Conservation (phyloP, 2,797 vertebrate species). For the Champsocephalus esox region DNA sequence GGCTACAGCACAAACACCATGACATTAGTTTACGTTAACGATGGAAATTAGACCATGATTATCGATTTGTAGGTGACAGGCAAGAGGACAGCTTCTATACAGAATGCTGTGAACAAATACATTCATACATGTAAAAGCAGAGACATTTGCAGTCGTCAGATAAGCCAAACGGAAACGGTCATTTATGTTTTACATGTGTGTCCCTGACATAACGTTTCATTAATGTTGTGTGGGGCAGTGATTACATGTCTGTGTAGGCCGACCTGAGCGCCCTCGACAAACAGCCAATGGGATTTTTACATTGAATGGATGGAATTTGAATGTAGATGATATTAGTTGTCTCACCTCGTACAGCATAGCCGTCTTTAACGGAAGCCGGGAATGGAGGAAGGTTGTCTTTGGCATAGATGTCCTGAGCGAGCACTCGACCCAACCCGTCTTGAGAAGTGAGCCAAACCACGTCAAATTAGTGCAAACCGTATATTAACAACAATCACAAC, state of each 20-base stretch:
- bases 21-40: constrained; percentile 38
- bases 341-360: constrained; percentile 98
- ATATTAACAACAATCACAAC: background rate
- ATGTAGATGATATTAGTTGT: background rate
- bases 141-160: background rate
- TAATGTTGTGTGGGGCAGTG: no score
- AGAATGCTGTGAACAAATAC: background rate
- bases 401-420: constrained; percentile 99
- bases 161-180: background rate
- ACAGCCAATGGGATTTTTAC: no score
- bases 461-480: background rate
- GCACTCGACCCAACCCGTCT: constrained; percentile 98
- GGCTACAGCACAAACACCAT: constrained; percentile 82
- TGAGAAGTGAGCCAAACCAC: background rate
- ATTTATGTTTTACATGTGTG: background rate
- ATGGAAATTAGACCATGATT: constrained; percentile 13
- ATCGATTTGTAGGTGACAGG: background rate
- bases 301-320: no score
- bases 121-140: background rate
- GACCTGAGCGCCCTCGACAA: no score
- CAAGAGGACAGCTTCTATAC: background rate
- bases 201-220: background rate
- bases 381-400: constrained; percentile 99
- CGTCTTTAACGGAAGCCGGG: constrained; percentile 98
- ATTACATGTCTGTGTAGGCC: no score